These are phyloP conservation scores for Oxystoma pomonae DNA, from an alignment of 2,888 invertebrate genomes.

Conservation along the genomic window DNA sequence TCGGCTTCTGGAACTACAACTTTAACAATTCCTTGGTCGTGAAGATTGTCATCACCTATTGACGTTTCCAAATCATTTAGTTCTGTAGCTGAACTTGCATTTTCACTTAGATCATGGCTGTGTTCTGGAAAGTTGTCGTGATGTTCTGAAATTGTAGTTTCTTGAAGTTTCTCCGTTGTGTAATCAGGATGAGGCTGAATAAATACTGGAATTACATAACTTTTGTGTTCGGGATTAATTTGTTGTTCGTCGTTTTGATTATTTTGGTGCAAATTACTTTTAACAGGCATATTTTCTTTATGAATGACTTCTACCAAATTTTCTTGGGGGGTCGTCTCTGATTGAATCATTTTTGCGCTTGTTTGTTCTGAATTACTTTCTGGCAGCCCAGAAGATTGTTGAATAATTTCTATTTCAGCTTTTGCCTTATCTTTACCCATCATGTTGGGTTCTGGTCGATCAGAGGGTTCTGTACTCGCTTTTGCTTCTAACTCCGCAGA, in stretches of 20 bases:
- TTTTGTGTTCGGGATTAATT: neutral
- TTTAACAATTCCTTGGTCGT: constrained; percentile 9
- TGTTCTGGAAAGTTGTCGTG: neutral
- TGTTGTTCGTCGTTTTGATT: no score
- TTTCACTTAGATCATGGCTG: neutral
- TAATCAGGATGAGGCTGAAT: neutral
- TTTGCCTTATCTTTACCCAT: neutral
- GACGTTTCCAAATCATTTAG: neutral
- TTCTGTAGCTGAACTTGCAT: neutral
- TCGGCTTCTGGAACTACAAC: constrained; percentile 26
- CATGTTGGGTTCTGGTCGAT: neutral
- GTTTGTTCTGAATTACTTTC: neutral
- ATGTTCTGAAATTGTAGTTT: neutral
- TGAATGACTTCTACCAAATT: neutral
- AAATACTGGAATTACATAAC: neutral
- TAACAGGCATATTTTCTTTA: no score
- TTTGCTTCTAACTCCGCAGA: constrained; percentile 1
- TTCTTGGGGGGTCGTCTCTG: neutral
- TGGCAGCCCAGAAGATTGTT: neutral
- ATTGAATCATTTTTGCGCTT: neutral
- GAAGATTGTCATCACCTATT: neutral
- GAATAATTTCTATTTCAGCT: neutral
- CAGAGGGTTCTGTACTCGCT: constrained; percentile 6
- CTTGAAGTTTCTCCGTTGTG: neutral
- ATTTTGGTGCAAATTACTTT: no score